Percentiles rank a stretch among this genome's conserved stretches.
These are phyloP conservation scores for Leptopilina clavipes DNA, from an alignment of 1,140 invertebrate species.

Conservation along the genomic window DNA sequence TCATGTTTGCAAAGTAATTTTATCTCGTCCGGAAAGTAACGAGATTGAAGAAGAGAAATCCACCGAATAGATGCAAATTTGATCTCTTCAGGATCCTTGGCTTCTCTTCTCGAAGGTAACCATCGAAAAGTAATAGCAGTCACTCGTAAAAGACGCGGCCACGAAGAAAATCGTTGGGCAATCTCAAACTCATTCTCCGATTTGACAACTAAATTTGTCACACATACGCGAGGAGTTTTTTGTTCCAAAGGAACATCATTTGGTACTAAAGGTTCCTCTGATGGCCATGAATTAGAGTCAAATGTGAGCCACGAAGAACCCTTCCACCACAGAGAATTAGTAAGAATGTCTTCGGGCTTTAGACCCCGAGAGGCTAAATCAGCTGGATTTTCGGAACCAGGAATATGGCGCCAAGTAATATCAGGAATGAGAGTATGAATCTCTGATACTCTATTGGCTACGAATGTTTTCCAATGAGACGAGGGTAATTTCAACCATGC, in stretches of 20 bases:
- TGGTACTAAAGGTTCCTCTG: constrained; percentile 23
- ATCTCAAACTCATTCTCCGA: neutral
- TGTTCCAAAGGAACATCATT: neutral
- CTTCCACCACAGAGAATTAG: constrained; percentile 5
- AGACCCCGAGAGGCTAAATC: constrained; percentile 34
- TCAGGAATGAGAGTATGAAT: neutral
- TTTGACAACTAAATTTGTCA: neutral
- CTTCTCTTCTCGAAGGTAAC: too few species aligned
- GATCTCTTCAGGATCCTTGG: too few species aligned
- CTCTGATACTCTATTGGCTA: constrained; percentile 22
- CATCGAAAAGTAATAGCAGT: too few species aligned
- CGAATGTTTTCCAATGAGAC: constrained; percentile 16
- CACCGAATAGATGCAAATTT: too few species aligned
- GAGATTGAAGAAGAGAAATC: constrained; percentile 42
- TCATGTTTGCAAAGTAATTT: neutral
- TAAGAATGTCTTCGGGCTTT: neutral
- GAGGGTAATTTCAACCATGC: constrained; percentile 9
- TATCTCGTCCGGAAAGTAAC: constrained; percentile 59
- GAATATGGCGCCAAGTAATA: constrained; percentile 27
- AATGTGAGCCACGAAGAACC: constrained; percentile 10
- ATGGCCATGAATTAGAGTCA: neutral
- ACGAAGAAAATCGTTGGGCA: neutral
- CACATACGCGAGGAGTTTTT: constrained; percentile 13
- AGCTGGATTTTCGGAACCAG: constrained; percentile 30
- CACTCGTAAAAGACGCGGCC: neutral